Percentiles rank a stretch among this genome's conserved stretches.
phyloP scores from a whole-genome alignment of 1,140 invertebrate genomes.

The Hestina assimilis region DNA sequence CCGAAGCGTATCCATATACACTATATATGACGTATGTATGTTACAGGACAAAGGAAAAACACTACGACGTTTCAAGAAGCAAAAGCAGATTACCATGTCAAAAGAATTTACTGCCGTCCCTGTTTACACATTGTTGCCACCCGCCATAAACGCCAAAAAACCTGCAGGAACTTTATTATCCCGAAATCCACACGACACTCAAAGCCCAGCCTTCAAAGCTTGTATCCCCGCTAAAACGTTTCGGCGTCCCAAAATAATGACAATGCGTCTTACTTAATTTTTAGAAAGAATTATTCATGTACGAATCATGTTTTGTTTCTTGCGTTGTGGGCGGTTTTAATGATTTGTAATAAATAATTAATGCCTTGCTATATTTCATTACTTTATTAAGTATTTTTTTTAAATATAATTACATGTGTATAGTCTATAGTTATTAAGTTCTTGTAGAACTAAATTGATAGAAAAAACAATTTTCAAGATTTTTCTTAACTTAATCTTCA shows the following conservation, averaged over 20 bases:
- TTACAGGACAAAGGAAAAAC: slow-evolving; percentile 13
- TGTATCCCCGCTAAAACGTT: slow-evolving; percentile 21
- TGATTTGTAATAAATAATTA: too few relatives aligned
- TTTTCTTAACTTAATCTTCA: too few relatives aligned
- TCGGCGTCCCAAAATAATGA: slow-evolving; percentile 11
- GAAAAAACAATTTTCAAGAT: too few relatives aligned
- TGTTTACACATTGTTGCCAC: slow-evolving; percentile 61
- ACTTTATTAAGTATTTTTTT: too few relatives aligned
- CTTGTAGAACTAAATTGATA: too few relatives aligned
- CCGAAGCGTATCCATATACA: background rate
- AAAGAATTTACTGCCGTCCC: slow-evolving; percentile 59
- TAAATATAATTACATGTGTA: too few relatives aligned
- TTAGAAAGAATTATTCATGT: background rate
- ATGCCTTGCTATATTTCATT: too few relatives aligned
- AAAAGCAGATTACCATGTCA: slow-evolving; percentile 66
- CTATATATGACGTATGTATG: background rate
- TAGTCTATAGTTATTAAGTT: too few relatives aligned
- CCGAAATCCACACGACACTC: slow-evolving; percentile 45
- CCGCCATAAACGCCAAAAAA: slow-evolving; percentile 55
- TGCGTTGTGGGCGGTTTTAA: too few relatives aligned
- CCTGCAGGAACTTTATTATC: slow-evolving; percentile 53
- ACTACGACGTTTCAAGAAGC: slow-evolving; percentile 30
- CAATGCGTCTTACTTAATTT: slow-evolving; percentile 2
- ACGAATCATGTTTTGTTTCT: background rate
- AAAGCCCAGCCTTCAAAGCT: slow-evolving; percentile 30